Evolutionary conservation across 2,797 vertebrate genomes (phyloP), one percentile per base, ranked within the genome.

Genomic region (Sebastes steindachneri): DNA sequence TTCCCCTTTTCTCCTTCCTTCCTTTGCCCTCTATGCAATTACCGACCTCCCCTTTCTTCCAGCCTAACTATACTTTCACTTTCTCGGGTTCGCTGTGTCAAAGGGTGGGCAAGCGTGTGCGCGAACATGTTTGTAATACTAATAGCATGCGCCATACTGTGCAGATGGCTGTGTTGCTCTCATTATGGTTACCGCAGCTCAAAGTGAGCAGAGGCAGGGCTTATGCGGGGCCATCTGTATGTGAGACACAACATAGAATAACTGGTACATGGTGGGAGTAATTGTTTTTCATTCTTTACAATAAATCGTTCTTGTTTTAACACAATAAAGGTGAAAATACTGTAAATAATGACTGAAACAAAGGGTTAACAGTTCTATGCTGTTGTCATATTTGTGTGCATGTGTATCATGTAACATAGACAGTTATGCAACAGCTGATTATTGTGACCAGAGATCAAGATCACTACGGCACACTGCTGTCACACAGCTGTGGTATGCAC

Each of bases 151-250:
- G 41, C 76, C 86, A 78, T 71, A 79, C 89, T 85, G 88, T 90
- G 88, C 81, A 90, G 86, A 86, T 80, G 89, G 88, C 73, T 48
- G 68, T 83, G 79, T 83, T 84, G 79, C 69, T 85, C 86, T 93
- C 86, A 90, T 92, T 93, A 91, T 59, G 64, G 84, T 72, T 65
- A 85, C 73, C 6, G 17, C 57, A 57, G 82, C 77, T 89, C 78
- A 83, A 79, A 84, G 66, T 64, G 73, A 89, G 75, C 60, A 72
- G 75, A 86, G 83, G 88, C 73, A 64, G 68, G 82, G 62, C 82
- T 85, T 72, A 88, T 83, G 82, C 23, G 23, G 75, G 79, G 89
- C 83, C 89, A 89, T 91, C 84, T 90, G 87, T 86, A 86, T 76
- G 78, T 82, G 80, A 78, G 83, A 86, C 82, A 86, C 86, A 75